These are phyloP conservation scores for Tanypteryx hageni DNA, from an alignment of 2,888 invertebrate genomes.

Conservation along the genomic window DNA sequence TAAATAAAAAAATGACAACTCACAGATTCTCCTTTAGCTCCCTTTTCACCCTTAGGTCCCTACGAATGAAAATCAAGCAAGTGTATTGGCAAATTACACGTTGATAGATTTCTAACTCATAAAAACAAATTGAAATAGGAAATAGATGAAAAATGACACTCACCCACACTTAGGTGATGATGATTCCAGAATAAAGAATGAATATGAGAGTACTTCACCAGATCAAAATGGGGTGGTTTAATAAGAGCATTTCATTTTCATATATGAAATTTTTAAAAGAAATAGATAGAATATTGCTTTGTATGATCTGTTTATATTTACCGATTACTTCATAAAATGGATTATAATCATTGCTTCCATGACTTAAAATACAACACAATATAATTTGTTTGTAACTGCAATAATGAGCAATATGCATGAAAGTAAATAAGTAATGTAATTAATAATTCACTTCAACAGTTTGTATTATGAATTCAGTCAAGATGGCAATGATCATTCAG, in stretches of 20 bases:
- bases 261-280: background rate
- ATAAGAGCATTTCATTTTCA: background rate
- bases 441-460: background rate
- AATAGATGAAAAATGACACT: constrained; percentile 60
- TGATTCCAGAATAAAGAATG: constrained; percentile 8
- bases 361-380: background rate
- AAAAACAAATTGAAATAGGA: constrained; percentile 53
- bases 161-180: constrained; percentile 59
- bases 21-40: constrained; percentile 89
- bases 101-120: constrained; percentile 65
- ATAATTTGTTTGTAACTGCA: background rate
- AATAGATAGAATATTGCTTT: background rate
- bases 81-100: constrained; percentile 39
- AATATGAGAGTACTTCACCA: constrained; percentile 1
- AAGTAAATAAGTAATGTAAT: background rate
- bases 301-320: background rate
- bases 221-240: background rate
- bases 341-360: background rate
- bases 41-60: constrained; percentile 94
- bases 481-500: background rate
- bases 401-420: background rate
- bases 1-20: constrained; percentile 75
- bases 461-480: background rate
- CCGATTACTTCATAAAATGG: background rate
- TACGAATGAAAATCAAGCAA: constrained; percentile 75